Percentiles rank a stretch among this genome's conserved stretches.
Conservation (phyloP, 1,140 invertebrate species). For the Trypoxylus dichotomus region DNA sequence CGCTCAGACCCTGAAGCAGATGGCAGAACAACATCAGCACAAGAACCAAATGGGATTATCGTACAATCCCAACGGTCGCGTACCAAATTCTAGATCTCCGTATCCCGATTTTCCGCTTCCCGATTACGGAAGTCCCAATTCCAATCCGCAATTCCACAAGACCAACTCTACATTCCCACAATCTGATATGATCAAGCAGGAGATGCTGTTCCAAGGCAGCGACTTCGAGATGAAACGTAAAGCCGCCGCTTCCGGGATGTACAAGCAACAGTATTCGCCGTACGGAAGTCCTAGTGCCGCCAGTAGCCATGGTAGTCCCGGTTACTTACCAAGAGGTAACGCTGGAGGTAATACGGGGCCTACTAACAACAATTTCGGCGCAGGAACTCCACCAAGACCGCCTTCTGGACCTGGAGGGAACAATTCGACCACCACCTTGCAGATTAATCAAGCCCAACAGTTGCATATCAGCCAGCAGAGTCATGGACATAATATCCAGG, state of each 20-base stretch:
- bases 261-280: conserved; percentile 68
- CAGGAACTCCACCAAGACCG: conserved; percentile 63
- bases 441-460: conserved; percentile 85
- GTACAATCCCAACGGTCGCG: conserved; percentile 48
- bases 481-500: conserved; percentile 71
- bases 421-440: conserved; percentile 60
- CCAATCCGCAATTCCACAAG: conserved; percentile 55
- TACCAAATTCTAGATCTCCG: conserved; percentile 56
- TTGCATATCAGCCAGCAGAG: conserved; percentile 79
- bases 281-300: conserved; percentile 64
- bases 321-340: conserved; percentile 60
- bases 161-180: conserved; percentile 54
- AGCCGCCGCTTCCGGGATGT: conserved; percentile 48
- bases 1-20: conserved; percentile 91
- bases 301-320: conserved; percentile 62
- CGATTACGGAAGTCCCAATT: conserved; percentile 58
- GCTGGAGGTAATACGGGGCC: conserved; percentile 48
- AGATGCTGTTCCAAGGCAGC: conserved; percentile 52
- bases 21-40: conserved; percentile 95
- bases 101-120: conserved; percentile 58
- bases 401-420: conserved; percentile 60
- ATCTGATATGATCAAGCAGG: conserved; percentile 54
- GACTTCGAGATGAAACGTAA: conserved; percentile 61
- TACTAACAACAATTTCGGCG: conserved; percentile 59
- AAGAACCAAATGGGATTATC: conserved; percentile 67